Evolutionary conservation across 2,888 invertebrate genomes (phyloP), one percentile per base, ranked within the genome.

Genomic region (Mylabris sibirica): DNA sequence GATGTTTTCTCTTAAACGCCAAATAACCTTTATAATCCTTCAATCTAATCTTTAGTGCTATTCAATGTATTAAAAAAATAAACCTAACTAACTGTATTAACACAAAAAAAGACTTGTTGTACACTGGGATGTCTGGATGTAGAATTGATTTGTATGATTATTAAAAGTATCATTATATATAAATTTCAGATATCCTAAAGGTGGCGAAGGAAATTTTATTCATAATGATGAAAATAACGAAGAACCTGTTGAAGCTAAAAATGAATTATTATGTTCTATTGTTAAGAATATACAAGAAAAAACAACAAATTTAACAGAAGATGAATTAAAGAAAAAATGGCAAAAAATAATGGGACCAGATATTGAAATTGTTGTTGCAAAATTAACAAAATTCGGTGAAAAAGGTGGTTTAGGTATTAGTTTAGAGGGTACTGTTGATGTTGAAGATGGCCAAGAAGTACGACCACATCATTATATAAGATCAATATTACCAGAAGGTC

Each of bases 401-500:
- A 95, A 96, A 59, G 97, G 97, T 60, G 99, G 99, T 2, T 89
- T 99, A 65, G 99, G 99, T 41, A 98, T 99, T 79, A 98, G 97
- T 63, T 88, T 99, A 72, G 98, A 99, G 85, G 99, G 99, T 64
- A 99, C 99, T 0, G 99, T 98, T 53, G 99, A 99, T 84, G 98
- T 99, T 65, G 96, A 97, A 85, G 93, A 95, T 81, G 99, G 99
- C 0, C 91, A 95, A 67, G 99, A 99, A 87, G 96, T 98, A 59
- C 90, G 98, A 68, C 99, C 99, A 2, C 99, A 99, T 86, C 99
- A 99, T 87, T 99, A 98, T 85, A 98, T 99, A 81, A 92, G 99
- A 76, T 97, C 97, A 65, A 97, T 99, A 79, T 88, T 99, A 78
- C 93, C 95, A n/a, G 97, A 98, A 85, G 99, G 99, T 1, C 99